Evolutionary conservation across 1,140 invertebrate genomes (phyloP), one percentile per base, ranked within the genome.

Genomic region (Drosophila trapezifrons): DNA sequence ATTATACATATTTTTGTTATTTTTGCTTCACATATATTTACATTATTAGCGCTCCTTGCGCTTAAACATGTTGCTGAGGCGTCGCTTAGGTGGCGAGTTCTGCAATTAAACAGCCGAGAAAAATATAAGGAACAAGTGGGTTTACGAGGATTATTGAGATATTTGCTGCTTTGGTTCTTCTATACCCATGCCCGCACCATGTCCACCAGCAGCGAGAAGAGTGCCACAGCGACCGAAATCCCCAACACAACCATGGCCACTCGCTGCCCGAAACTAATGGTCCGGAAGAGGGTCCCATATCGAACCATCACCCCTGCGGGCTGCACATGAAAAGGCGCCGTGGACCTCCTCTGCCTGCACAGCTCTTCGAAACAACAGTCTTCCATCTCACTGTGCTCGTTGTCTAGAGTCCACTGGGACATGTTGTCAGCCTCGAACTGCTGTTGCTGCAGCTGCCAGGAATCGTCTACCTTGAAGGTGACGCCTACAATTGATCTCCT

Each of bases 31-130:
- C 51, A 54, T n/a, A n/a, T 54, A 54, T 54, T 22, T 54, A 54
- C 51, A 54, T 37, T 54, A 54, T n/a, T 54, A 3, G 32, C 51
- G 51, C 65, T 90, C 89, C 51, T 91, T 91, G 55, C 87, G 80
- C 56, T 91, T 90, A 38, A 91, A 91, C 58, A 91, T 91, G 63
- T 77, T 91, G 76, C 91, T 91, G 25, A 91, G 89, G 7, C 90
- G 84, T 49, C 89, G 69, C 60, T 85, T 91, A 10, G 91, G 91
- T 46, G 91, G 90, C 12, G 90, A 90, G 29, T 91, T 91, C 91
- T 91, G 82, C 12, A 87, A 79, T 62, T 64, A 32, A 63, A 76
- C 22, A 49, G 64, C 37, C 67, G 32, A 49, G 46, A 43, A 37
- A 17, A 42, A 35, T 55, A 29, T 43, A 55, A 52, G 10, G 37